Percentiles rank a stretch among this genome's conserved stretches.
These are phyloP conservation scores for Ectropis crepuscularia DNA, from an alignment of 2,888 invertebrate species.

Conservation along the genomic window DNA sequence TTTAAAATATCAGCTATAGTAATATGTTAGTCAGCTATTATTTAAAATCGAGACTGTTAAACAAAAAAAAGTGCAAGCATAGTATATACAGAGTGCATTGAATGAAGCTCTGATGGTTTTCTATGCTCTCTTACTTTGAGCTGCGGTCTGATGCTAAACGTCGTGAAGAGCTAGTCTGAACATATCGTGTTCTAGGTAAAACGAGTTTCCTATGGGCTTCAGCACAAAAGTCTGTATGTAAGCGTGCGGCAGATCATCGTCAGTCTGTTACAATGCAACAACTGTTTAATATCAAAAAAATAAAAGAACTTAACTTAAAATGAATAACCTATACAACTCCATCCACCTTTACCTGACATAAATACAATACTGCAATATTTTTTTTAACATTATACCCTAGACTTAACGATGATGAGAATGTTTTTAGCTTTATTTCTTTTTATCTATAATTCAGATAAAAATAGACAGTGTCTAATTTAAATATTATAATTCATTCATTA, in stretches of 20 bases:
- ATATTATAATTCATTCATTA: too few relatives aligned
- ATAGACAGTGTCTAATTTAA: too few relatives aligned
- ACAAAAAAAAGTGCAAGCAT: conserved; percentile 27
- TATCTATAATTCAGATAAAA: too few relatives aligned
- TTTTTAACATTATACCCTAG: too few relatives aligned
- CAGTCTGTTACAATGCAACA: conserved; percentile 89
- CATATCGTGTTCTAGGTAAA: conserved; percentile 97
- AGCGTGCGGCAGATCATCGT: conserved; percentile 97
- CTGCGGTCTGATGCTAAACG: conserved; percentile 57
- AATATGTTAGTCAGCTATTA: neutral
- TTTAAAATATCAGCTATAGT: conserved; percentile 2
- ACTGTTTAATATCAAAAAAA: conserved; percentile 36
- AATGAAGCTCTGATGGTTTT: conserved; percentile 44
- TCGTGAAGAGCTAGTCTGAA: conserved; percentile 97
- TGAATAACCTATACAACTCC: too few relatives aligned
- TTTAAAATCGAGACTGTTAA: conserved; percentile 1
- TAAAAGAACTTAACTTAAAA: conserved; percentile 41
- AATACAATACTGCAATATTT: neutral
- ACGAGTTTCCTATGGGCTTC: conserved; percentile 94
- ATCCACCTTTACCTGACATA: neutral
- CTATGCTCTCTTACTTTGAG: conserved; percentile 59
- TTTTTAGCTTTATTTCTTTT: too few relatives aligned
- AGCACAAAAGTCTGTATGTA: conserved; percentile 97
- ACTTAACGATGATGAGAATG: too few relatives aligned
- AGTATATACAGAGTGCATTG: conserved; percentile 40